These are phyloP conservation scores for Seira sanloemensis DNA, from an alignment of 2,888 invertebrate genomes.

Conservation along the genomic window DNA sequence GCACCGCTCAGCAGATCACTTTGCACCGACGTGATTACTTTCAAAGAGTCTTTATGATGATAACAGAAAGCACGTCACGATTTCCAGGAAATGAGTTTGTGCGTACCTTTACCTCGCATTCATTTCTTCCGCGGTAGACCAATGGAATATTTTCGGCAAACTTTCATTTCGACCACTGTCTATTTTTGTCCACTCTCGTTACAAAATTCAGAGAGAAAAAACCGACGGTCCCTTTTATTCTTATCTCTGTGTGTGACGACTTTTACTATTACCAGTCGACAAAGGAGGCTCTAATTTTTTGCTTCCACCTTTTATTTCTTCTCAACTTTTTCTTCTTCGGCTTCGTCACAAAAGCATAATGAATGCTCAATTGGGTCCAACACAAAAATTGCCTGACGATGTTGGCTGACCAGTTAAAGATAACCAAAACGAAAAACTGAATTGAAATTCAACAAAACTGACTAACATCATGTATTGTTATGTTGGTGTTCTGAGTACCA, in stretches of 20 bases:
- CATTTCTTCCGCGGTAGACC: background rate
- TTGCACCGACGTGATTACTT: too few species aligned
- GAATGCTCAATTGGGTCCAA: too few species aligned
- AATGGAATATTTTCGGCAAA: background rate
- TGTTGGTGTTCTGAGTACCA: slow-evolving; percentile 52
- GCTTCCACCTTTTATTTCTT: background rate
- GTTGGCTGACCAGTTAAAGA: too few species aligned
- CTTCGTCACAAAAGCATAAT: background rate
- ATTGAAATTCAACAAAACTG: slow-evolving; percentile 13
- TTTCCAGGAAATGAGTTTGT: background rate
- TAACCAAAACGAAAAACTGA: too few species aligned
- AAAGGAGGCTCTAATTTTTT: background rate
- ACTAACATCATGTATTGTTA: slow-evolving; percentile 48
- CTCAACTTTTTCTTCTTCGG: background rate
- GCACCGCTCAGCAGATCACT: too few species aligned
- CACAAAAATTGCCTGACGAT: too few species aligned
- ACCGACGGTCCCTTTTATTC: background rate
- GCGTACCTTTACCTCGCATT: background rate
- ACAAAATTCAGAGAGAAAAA: background rate
- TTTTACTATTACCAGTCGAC: background rate
- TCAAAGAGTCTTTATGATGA: too few species aligned
- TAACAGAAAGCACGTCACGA: background rate
- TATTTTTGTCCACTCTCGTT: background rate
- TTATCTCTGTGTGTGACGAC: background rate
- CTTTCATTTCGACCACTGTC: background rate